A percentile compares a stretch with the other conserved stretches of the same genome.
phyloP scores from a whole-genome alignment of 2,888 invertebrate species.

The Eristalis intricaria region DNA sequence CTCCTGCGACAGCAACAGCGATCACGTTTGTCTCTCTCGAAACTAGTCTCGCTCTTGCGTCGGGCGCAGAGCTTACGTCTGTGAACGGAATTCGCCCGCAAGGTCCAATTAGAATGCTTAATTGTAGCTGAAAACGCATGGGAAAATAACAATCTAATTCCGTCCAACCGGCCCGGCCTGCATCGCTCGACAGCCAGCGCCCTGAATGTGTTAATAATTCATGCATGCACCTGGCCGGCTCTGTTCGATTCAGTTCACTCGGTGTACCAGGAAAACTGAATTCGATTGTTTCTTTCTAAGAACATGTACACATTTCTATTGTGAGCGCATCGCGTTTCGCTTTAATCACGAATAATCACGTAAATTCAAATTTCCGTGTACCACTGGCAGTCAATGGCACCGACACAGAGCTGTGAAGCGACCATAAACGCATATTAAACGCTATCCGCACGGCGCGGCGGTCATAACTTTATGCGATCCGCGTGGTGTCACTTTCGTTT shows the following conservation, averaged over 20 bases:
- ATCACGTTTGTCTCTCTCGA: slow-evolving; percentile 18
- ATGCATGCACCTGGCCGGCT: slow-evolving; percentile 38
- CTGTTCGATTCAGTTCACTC: slow-evolving; percentile 11
- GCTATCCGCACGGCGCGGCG: not conserved
- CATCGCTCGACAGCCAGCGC: not conserved
- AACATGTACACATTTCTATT: not conserved
- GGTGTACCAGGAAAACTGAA: slow-evolving; percentile 11
- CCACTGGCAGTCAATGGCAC: not conserved
- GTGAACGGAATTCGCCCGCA: slow-evolving; percentile 26
- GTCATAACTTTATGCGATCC: slow-evolving; percentile 27
- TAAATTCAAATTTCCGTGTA: slow-evolving; percentile 26
- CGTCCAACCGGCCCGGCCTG: slow-evolving; percentile 6
- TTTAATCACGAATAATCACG: slow-evolving; percentile 44
- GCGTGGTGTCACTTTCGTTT: slow-evolving; percentile 64
- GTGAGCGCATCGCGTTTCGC: slow-evolving; percentile 1
- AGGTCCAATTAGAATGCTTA: slow-evolving; percentile 51
- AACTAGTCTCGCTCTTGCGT: slow-evolving; percentile 12
- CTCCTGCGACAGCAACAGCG: slow-evolving; percentile 36
- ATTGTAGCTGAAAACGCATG: slow-evolving; percentile 61
- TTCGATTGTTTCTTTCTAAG: not conserved
- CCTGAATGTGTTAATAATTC: slow-evolving; percentile 45
- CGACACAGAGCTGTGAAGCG: not conserved
- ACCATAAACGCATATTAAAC: not conserved
- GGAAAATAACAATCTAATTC: slow-evolving; percentile 59
- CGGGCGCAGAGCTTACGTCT: not conserved